phyloP scores from a whole-genome alignment of 2,888 invertebrate species.

The Parnassius orleans region DNA sequence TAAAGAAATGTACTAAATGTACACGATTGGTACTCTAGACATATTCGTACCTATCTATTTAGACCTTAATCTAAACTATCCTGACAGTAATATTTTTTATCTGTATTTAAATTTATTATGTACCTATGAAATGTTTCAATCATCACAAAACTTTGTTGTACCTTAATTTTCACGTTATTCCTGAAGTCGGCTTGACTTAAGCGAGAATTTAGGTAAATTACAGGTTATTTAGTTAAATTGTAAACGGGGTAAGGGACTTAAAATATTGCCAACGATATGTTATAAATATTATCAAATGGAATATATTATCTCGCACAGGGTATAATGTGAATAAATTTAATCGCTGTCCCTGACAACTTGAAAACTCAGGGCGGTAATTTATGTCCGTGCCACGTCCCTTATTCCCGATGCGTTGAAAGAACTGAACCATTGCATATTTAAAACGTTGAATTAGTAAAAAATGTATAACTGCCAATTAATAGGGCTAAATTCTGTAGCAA shows the following conservation, averaged over 20 bases:
- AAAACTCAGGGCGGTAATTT: constrained; percentile 41
- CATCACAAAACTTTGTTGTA: constrained; percentile 53
- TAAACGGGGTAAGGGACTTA: constrained; percentile 73
- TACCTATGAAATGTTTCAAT: constrained; percentile 54
- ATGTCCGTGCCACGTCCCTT: constrained; percentile 73
- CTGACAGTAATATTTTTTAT: constrained; percentile 45
- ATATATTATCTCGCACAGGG: constrained; percentile 75
- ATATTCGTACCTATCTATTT: constrained; percentile 67
- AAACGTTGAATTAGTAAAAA: constrained; percentile 61
- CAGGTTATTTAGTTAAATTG: constrained; percentile 64
- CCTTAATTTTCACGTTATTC: constrained; percentile 42
- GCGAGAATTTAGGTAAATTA: constrained; percentile 55
- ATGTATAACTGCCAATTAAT: constrained; percentile 68
- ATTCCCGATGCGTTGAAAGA: constrained; percentile 68
- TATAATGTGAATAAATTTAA: constrained; percentile 69
- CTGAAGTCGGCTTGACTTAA: constrained; percentile 44
- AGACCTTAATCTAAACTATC: constrained; percentile 72
- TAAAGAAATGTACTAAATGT: constrained; percentile 75
- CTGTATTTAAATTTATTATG: constrained; percentile 47
- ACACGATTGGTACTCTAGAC: constrained; percentile 78
- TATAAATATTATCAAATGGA: constrained; percentile 69
- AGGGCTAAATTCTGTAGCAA: constrained; percentile 34
- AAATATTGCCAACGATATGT: constrained; percentile 68
- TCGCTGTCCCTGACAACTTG: constrained; percentile 47
- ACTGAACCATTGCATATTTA: constrained; percentile 69